Evolutionary conservation across 2,797 vertebrate species (phyloP).

Genomic region (Sebastes iracundus): DNA sequence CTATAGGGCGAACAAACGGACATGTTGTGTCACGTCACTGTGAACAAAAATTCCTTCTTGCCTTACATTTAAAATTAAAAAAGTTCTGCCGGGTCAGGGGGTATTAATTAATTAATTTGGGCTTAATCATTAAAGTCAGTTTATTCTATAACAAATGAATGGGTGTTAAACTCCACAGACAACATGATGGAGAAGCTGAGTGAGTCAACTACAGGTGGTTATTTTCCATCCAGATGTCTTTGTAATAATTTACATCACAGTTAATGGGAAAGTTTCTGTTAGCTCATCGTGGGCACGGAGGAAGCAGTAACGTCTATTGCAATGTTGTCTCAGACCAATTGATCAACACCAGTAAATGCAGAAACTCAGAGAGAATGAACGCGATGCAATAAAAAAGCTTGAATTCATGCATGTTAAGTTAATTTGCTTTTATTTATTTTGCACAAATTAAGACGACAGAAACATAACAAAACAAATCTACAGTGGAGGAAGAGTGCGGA

Average conservation of each 20-base stretch:
- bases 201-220: background rate
- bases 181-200: background rate
- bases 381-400: background rate
- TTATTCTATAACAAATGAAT: background rate
- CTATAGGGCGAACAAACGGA: background rate
- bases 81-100: background rate
- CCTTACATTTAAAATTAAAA: background rate
- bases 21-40: background rate
- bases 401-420: too few relatives aligned
- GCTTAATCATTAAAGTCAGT: background rate
- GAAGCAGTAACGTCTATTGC: background rate
- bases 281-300: background rate
- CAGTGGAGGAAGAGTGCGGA: too few relatives aligned
- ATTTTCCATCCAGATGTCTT: slow-evolving; percentile 8
- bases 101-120: background rate
- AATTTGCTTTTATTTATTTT: too few relatives aligned
- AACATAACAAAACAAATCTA: too few relatives aligned
- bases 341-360: background rate
- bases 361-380: too few relatives aligned
- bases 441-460: too few relatives aligned
- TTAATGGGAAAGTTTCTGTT: slow-evolving; percentile 28
- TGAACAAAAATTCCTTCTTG: background rate
- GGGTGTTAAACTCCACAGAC: background rate
- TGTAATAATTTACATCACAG: background rate
- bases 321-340: slow-evolving; percentile 1